Evolutionary conservation across 2,113 vertebrate genomes (phyloP).

Genomic region (Pseudolaguvia tuberculata): DNA sequence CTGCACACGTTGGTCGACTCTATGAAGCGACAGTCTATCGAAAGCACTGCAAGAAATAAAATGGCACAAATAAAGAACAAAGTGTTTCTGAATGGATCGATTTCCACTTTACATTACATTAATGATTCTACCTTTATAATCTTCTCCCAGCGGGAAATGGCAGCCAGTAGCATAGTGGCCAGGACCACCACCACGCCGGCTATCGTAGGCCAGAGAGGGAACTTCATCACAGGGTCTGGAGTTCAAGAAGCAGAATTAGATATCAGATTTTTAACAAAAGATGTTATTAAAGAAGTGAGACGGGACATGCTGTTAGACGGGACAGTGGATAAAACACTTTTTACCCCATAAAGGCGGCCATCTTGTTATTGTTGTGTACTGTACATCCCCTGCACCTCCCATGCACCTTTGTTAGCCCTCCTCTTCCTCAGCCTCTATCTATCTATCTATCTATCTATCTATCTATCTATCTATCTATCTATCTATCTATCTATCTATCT

Average conservation of each 20-base stretch:
- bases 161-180: constrained; percentile 58
- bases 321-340: too few relatives aligned
- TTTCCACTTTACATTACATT: constrained; percentile 46
- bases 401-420: too few relatives aligned
- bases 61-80: background rate
- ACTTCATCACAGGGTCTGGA: constrained; percentile 58
- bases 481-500: too few relatives aligned
- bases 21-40: constrained; percentile 27
- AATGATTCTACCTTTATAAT: constrained; percentile 52
- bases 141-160: constrained; percentile 58
- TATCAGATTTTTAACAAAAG: too few relatives aligned
- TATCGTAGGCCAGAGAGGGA: constrained; percentile 63
- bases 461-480: too few relatives aligned
- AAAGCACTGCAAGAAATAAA: constrained; percentile 40
- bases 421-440: too few relatives aligned
- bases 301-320: too few relatives aligned
- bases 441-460: too few relatives aligned
- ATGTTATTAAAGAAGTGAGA: too few relatives aligned
- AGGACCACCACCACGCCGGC: constrained; percentile 65
- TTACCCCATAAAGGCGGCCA: too few relatives aligned
- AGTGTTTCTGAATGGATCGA: background rate
- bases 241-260: background rate
- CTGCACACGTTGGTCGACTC: background rate
- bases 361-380: too few relatives aligned
- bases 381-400: too few relatives aligned